phyloP scores from a whole-genome alignment of 1,140 invertebrate genomes.

The Chionoecetes opilio region DNA sequence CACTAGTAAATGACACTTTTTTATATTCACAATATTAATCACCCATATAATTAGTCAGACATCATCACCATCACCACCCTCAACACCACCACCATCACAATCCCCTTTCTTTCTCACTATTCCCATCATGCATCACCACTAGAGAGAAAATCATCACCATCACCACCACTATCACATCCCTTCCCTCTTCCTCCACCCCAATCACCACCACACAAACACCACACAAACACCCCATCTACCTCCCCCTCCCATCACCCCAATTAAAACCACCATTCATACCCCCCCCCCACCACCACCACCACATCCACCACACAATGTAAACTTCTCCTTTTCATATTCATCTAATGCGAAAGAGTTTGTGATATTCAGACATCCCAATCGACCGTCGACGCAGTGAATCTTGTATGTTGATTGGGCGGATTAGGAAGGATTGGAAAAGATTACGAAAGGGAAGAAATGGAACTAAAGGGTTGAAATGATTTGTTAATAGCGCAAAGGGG shows the following conservation, averaged over 20 bases:
- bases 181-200: background rate
- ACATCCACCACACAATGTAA: background rate
- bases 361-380: slow-evolving; percentile 40
- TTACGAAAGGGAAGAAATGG: slow-evolving; percentile 57
- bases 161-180: background rate
- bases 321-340: slow-evolving; percentile 36
- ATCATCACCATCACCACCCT: background rate
- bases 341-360: background rate
- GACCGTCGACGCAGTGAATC: slow-evolving; percentile 62
- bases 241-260: background rate
- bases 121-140: background rate
- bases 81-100: background rate
- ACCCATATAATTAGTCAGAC: too few relatives aligned
- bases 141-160: background rate
- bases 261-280: slow-evolving; percentile 34
- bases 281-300: slow-evolving; percentile 18
- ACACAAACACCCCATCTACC: background rate
- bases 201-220: background rate
- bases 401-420: slow-evolving; percentile 70
- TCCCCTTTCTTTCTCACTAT: background rate
- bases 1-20: background rate
- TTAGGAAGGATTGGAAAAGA: slow-evolving; percentile 67
- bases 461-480: slow-evolving; percentile 63
- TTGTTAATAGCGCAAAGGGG: slow-evolving; percentile 10
- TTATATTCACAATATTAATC: background rate